These are phyloP conservation scores for Cyphomyrmex costatus DNA, from an alignment of 1,140 invertebrate genomes.

Conservation along the genomic window DNA sequence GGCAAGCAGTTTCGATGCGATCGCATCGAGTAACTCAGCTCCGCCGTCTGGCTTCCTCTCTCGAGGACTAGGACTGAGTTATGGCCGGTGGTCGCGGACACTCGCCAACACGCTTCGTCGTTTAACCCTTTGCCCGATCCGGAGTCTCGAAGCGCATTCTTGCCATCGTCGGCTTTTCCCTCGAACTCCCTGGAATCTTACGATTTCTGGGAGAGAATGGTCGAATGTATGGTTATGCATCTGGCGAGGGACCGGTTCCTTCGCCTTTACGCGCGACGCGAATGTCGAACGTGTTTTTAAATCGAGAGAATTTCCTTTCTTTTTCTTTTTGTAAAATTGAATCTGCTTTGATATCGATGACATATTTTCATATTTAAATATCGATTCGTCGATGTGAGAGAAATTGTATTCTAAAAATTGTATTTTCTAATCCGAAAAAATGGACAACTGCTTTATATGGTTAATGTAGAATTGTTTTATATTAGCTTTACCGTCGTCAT, in stretches of 20 bases:
- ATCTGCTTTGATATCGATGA: neutral
- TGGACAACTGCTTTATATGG: neutral
- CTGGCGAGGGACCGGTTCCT: conserved; percentile 44
- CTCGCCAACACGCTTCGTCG: conserved; percentile 86
- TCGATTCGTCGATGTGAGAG: neutral
- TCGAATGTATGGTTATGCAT: conserved; percentile 41
- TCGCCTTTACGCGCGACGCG: conserved; percentile 10
- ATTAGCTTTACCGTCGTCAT: conserved; percentile 58
- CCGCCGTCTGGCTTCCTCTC: conserved; percentile 73
- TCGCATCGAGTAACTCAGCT: conserved; percentile 80
- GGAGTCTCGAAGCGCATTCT: conserved; percentile 80
- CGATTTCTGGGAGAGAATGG: conserved; percentile 68
- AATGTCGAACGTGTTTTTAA: conserved; percentile 43
- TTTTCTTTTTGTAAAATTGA: conserved; percentile 23
- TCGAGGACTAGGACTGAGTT: conserved; percentile 80
- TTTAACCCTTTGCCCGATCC: conserved; percentile 85
- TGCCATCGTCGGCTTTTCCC: conserved; percentile 70
- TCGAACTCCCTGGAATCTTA: conserved; percentile 69
- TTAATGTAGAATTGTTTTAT: neutral
- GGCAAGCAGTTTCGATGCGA: conserved; percentile 76
- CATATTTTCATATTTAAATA: neutral
- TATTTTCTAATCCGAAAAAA: neutral
- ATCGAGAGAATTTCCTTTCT: neutral
- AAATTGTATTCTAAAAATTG: neutral
- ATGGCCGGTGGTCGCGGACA: conserved; percentile 82